Conservation (phyloP, 2,797 vertebrate species). For the Onychomys torridus region DNA sequence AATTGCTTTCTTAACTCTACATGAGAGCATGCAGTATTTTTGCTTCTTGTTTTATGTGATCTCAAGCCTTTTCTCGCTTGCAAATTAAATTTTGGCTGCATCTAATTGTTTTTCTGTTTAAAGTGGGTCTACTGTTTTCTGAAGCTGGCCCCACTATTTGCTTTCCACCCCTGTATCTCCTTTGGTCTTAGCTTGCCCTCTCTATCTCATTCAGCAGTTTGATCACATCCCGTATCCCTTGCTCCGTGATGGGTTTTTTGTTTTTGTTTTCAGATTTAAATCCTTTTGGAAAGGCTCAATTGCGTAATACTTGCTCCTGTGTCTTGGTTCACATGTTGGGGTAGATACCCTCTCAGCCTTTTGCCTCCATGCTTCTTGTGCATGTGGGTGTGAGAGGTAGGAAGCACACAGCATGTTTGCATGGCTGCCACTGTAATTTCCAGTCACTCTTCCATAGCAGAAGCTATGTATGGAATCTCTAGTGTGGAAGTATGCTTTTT, state of each 20-base stretch:
- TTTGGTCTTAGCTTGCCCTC: background rate
- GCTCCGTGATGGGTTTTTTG: background rate
- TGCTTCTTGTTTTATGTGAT: background rate
- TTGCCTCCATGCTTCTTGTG: background rate
- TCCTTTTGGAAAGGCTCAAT: background rate
- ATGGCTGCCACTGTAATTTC: background rate
- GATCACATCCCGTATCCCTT: background rate
- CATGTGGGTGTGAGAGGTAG: background rate
- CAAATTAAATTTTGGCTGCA: background rate
- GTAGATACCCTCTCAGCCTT: background rate
- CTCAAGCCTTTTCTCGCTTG: background rate
- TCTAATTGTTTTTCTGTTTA: background rate
- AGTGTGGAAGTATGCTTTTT: background rate
- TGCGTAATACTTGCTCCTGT: background rate
- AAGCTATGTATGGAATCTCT: background rate
- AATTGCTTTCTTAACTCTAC: background rate
- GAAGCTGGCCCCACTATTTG: fast-evolving
- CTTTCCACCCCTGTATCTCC: background rate
- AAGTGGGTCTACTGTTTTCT: background rate
- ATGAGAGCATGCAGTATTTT: background rate
- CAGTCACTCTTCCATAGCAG: background rate
- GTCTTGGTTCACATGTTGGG: background rate
- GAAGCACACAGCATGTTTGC: background rate
- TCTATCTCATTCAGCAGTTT: background rate
- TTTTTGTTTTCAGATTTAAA: background rate